Evolutionary conservation across 2,797 vertebrate genomes (phyloP).

Genomic region (Acanthopagrus latus): DNA sequence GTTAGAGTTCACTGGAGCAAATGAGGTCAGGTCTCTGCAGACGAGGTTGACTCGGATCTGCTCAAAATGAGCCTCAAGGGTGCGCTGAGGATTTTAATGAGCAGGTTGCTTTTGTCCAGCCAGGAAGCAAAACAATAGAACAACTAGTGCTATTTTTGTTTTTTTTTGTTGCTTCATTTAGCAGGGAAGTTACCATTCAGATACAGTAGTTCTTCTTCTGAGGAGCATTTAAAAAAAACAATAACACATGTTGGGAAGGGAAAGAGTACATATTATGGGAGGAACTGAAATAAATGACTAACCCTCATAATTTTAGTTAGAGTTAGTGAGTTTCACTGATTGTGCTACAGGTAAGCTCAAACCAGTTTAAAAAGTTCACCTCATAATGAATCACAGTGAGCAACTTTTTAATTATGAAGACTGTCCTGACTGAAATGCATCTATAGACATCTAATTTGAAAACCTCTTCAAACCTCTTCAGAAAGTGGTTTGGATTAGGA

Average conservation of each 20-base stretch:
- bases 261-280: too few species aligned
- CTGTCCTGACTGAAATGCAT: too few species aligned
- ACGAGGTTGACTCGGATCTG: neutral
- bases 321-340: neutral
- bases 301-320: neutral
- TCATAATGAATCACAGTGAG: neutral
- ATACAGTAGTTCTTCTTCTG: too few species aligned
- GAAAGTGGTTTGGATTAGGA: too few species aligned
- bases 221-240: too few species aligned
- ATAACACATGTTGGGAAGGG: too few species aligned
- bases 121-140: neutral
- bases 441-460: too few species aligned
- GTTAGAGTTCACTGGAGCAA: conserved; percentile 5
- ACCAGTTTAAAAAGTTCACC: neutral
- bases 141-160: neutral
- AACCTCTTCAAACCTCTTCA: too few species aligned
- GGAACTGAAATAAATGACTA: neutral
- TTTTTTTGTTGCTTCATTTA: neutral
- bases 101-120: neutral
- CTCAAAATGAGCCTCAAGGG: neutral
- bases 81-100: neutral
- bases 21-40: neutral
- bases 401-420: too few species aligned
- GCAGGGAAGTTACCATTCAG: too few species aligned
- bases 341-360: neutral